Conservation (phyloP, 2,113 vertebrate genomes). For the Hippolais icterina region DNA sequence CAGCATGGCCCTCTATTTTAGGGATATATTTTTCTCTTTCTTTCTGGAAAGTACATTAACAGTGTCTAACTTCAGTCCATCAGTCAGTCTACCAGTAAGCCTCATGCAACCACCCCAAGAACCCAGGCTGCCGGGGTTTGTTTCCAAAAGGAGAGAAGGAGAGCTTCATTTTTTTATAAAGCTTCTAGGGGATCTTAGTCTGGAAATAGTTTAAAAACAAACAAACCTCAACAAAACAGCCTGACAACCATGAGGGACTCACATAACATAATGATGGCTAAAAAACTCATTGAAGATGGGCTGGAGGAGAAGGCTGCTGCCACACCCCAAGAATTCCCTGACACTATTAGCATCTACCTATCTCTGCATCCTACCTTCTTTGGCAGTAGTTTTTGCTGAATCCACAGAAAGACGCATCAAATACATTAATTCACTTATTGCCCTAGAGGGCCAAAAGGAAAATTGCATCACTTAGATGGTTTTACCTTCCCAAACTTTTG, state of each 20-base stretch:
- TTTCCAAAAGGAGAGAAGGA: background rate
- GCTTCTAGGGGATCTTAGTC: background rate
- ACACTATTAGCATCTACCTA: background rate
- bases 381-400: background rate
- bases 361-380: background rate
- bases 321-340: background rate
- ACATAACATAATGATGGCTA: background rate
- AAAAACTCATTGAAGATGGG: background rate
- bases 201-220: background rate
- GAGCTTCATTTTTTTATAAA: background rate
- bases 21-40: background rate
- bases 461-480: background rate
- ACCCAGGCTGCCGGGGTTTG: background rate
- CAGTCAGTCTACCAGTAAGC: background rate
- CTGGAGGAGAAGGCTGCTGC: background rate
- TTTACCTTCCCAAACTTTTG: background rate
- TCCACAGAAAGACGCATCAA: background rate
- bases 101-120: accelerated
- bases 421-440: background rate
- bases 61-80: background rate
- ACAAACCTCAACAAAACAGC: background rate
- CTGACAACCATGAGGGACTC: background rate
- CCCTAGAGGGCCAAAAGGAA: background rate
- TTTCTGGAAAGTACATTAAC: background rate
- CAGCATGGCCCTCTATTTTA: background rate